Conservation (phyloP, 2,888 invertebrate genomes). For the Leptinotarsa rubiginosa region DNA sequence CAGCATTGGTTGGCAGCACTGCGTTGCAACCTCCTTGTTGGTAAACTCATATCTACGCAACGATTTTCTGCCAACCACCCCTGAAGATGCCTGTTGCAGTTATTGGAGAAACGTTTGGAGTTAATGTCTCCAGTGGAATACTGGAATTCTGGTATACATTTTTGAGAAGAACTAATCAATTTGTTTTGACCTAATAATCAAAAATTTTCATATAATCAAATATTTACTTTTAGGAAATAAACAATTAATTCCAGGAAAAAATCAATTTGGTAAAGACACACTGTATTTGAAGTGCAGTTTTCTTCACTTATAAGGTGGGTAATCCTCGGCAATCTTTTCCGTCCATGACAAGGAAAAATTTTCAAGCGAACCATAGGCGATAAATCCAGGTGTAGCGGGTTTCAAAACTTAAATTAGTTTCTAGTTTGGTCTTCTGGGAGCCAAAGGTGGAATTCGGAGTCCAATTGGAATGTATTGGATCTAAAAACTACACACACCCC, state of each 20-base stretch:
- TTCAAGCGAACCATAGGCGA: constrained; percentile 40
- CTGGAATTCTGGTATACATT: no score
- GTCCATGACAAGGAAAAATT: constrained; percentile 26
- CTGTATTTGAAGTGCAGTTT: not conserved
- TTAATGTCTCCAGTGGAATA: no score
- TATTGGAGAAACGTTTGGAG: no score
- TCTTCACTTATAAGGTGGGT: not conserved
- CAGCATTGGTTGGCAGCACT: no score
- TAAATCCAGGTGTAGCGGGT: constrained; percentile 58
- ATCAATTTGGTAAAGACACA: not conserved
- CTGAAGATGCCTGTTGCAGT: no score
- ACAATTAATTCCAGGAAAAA: not conserved
- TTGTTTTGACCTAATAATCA: no score
- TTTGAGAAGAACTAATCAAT: no score
- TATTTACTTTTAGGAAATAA: not conserved
- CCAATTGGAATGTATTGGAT: constrained; percentile 55
- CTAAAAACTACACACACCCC: constrained; percentile 46
- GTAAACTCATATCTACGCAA: no score
- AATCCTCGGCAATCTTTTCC: constrained; percentile 22
- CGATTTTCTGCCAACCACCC: no score
- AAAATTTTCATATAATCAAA: no score
- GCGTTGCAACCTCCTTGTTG: no score
- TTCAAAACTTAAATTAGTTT: constrained; percentile 63
- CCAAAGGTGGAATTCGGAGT: constrained; percentile 55
- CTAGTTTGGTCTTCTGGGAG: constrained; percentile 57